Percentiles rank a stretch among this genome's conserved stretches.
These are phyloP conservation scores for Sciurus carolinensis DNA, from an alignment of 2,797 vertebrate genomes.

Conservation along the genomic window DNA sequence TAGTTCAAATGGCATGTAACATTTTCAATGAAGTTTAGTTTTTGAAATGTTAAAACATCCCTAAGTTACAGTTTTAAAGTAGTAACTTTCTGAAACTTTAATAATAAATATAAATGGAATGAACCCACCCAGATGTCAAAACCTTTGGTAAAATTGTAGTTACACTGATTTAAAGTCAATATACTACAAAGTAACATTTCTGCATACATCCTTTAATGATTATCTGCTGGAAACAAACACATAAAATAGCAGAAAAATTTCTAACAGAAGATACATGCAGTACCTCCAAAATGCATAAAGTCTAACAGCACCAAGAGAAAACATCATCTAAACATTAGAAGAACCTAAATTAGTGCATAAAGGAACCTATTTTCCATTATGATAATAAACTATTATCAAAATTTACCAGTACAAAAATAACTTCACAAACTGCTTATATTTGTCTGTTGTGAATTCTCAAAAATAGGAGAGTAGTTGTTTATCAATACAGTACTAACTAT, in stretches of 20 bases:
- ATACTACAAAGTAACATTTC: constrained; percentile 82
- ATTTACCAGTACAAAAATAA: constrained; percentile 84
- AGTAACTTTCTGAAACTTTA: constrained; percentile 44
- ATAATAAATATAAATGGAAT: constrained; percentile 48
- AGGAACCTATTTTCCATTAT: constrained; percentile 79
- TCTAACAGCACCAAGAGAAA: constrained; percentile 74
- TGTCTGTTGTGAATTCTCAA: constrained; percentile 72
- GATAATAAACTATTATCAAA: constrained; percentile 81
- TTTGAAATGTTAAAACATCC: constrained; percentile 60
- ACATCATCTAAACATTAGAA: constrained; percentile 77
- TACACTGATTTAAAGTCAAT: constrained; percentile 77
- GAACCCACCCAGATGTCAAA: constrained; percentile 45
- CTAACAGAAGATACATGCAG: constrained; percentile 86
- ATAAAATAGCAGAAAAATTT: constrained; percentile 79
- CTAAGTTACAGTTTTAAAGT: constrained; percentile 45
- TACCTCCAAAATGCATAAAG: constrained; percentile 76
- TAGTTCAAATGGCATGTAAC: constrained; percentile 10
- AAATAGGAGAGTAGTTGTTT: constrained; percentile 72
- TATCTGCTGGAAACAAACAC: constrained; percentile 71
- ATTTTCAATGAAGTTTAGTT: constrained; percentile 59
- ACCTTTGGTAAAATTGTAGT: constrained; percentile 65
- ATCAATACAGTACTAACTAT: constrained; percentile 58
- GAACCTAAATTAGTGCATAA: constrained; percentile 74
- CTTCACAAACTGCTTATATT: constrained; percentile 77
- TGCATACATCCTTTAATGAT: constrained; percentile 87